Base-by-base conservation (phyloP, 1,140 invertebrate species). In the Argopecten irradians region DNA sequence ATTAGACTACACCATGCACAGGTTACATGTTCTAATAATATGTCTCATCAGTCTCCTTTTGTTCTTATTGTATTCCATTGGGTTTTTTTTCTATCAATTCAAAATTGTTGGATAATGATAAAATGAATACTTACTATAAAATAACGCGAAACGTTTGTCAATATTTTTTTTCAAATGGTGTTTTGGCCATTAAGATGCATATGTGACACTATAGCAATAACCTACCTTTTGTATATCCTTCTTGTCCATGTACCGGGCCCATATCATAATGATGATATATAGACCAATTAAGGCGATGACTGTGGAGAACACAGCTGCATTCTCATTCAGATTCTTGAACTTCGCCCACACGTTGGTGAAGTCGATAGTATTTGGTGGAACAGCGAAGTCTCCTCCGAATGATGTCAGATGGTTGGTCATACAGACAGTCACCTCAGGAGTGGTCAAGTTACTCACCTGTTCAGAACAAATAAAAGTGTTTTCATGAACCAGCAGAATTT, bases 301-400 rank as follows among this genome's bases (percentile, higher is more conserved):
- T 0, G 96, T 96, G n/a, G 92, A 93, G 88, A 95, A 95, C 28
- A 95, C 95, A 14, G 95, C 95, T 9, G 95, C 93, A 87, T 95
- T 95, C 88, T 95, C 95, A 46, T 89, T 92, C 11, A 95, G 93
- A 84, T 94, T 92, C 43, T 93, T 93, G 88, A 95, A 95, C 88
- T 95, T 94, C 34, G 92, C 93, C 93, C 96, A 96, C 0, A 96
- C 96, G 87, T 96, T 96, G 36, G 90, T 93, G 91, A 96, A 96
- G 92, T 96, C 96, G 32, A 96, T 96, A 9, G 96, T 96, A 92
- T 96, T 96, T 0, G 96, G 96, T 34, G 95, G 94, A 0, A 96
- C 95, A 85, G 96, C 96, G 86, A 96, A 96, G 88, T 96, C 96
- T 28, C 96, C 95, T 2, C 96, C 96, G 92, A 96, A 96, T 16